phyloP scores from a whole-genome alignment of 2,888 invertebrate species.

The Griposia aprilina region DNA sequence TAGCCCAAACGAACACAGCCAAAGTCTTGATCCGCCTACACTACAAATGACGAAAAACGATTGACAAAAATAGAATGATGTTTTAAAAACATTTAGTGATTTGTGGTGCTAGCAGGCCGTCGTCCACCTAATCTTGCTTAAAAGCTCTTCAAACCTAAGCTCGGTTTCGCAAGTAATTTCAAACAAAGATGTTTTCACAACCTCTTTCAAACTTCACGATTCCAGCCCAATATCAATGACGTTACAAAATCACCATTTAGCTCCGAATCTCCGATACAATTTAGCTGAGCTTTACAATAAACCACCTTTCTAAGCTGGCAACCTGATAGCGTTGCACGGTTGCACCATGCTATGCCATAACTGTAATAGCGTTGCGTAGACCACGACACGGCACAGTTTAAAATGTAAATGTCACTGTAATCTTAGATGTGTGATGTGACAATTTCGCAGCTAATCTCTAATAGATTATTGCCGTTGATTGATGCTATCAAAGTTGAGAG shows the following conservation, averaged over 20 bases:
- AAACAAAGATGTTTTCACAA: constrained; percentile 27
- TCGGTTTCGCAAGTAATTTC: constrained; percentile 13
- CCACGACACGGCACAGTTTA: constrained; percentile 67
- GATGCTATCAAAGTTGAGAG: constrained; percentile 14
- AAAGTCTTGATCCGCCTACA: neutral
- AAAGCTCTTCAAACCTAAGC: constrained; percentile 8
- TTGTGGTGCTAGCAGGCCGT: neutral
- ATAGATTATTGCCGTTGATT: constrained; percentile 39
- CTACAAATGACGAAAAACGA: neutral
- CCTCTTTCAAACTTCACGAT: constrained; percentile 19
- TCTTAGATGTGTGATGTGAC: constrained; percentile 55
- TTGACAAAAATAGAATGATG: neutral
- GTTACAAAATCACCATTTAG: constrained; percentile 42
- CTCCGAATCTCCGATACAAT: constrained; percentile 38
- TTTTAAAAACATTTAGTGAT: neutral
- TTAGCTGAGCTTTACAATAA: constrained; percentile 51
- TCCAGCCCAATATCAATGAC: constrained; percentile 34
- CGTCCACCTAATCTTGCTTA: neutral
- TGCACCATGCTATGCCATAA: constrained; percentile 65
- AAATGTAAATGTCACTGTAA: constrained; percentile 64
- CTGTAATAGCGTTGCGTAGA: constrained; percentile 59
- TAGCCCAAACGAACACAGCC: neutral
- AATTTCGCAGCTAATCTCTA: constrained; percentile 52
- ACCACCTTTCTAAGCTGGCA: constrained; percentile 58
- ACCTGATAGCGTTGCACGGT: constrained; percentile 32